Conservation (phyloP, 2,888 invertebrate species). For the Ctenicera cuprea region DNA sequence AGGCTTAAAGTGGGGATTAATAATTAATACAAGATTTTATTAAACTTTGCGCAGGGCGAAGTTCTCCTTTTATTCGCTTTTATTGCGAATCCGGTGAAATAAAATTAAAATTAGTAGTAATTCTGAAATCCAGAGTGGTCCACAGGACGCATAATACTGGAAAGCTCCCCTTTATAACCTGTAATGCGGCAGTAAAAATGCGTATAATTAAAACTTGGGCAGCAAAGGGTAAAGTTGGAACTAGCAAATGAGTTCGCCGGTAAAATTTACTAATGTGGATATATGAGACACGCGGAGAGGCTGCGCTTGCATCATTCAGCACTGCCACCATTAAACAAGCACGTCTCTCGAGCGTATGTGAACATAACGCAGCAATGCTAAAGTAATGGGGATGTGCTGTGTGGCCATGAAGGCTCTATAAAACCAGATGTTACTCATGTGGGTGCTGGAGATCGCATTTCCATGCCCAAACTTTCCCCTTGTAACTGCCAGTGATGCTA, state of each 20-base stretch:
- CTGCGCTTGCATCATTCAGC: slow-evolving; percentile 62
- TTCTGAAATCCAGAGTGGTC: slow-evolving; percentile 55
- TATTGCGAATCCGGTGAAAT: slow-evolving; percentile 51
- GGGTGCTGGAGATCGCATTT: slow-evolving; percentile 67
- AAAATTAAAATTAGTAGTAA: slow-evolving; percentile 59
- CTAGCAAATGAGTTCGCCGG: slow-evolving; percentile 53
- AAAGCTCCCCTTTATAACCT: slow-evolving; percentile 55
- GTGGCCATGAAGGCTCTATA: slow-evolving; percentile 66
- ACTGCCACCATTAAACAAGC: slow-evolving; percentile 62
- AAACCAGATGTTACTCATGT: slow-evolving; percentile 69
- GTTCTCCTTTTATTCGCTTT: slow-evolving; percentile 50
- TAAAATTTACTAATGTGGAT: slow-evolving; percentile 59
- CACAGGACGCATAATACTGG: slow-evolving; percentile 49
- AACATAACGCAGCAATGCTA: slow-evolving; percentile 64
- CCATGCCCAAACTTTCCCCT: slow-evolving; percentile 64
- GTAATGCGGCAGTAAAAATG: slow-evolving; percentile 60
- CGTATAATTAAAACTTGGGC: slow-evolving; percentile 57
- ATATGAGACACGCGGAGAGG: slow-evolving; percentile 61
- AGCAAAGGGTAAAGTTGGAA: slow-evolving; percentile 55
- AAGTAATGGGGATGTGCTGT: slow-evolving; percentile 71
- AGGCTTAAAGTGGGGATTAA: slow-evolving; percentile 49
- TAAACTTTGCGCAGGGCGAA: slow-evolving; percentile 47
- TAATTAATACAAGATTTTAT: slow-evolving; percentile 53
- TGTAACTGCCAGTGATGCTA: slow-evolving; percentile 64
- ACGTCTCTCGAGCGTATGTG: slow-evolving; percentile 66